Base-by-base conservation (phyloP, 2,797 vertebrate species). In the Sebastes kiyomatsui region DNA sequence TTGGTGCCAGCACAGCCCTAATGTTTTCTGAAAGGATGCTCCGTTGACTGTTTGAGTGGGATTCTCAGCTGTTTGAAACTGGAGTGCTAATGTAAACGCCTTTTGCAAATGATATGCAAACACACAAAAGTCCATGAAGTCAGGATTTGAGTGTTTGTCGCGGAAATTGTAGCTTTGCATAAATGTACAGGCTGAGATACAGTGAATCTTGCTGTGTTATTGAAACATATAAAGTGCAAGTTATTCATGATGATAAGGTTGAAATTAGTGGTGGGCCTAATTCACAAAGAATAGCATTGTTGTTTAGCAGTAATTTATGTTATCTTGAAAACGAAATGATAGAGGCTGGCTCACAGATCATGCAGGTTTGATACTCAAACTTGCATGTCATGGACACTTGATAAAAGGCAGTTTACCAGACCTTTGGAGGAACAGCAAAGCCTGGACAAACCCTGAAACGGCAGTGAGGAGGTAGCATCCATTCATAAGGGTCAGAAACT, bases 371-470 rank as follows among this genome's bases (percentile, higher is more conserved):
- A 18, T 7, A 1, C 12, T 54, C 1, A 70, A 10, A 60, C 14
- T 11, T 7, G 55, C 4, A 23, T 38, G 9, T 75, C 49, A 70
- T 6, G 16, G 65, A n/a, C 67, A 77, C 32, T 65, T 77, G 30
- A 68, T 72, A 28, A 60, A 72, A 23, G 69, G 12, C 16, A 84
- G 59, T 75, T 87, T 84, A 7, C 77, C 80, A 62, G 6, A 25
- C 25, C 67, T 87, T 42, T 75, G 67, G 13, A 91, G 69, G 76
- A 84, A 85, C 32, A 87, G 64, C 8, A 75, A 59, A 66, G 67
- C 20, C 18, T 78, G 76, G 10, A 80, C 9, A 62, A 83, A 59
- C n/a, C 52, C 77, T 66, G 67, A 23, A 10, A 79, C 2, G 0
- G 32, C 3, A 1, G 67, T 68, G 28, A 1, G 14, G 12, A 3